Base-by-base conservation (phyloP, 2,797 vertebrate species). In the Rhinella marina region DNA sequence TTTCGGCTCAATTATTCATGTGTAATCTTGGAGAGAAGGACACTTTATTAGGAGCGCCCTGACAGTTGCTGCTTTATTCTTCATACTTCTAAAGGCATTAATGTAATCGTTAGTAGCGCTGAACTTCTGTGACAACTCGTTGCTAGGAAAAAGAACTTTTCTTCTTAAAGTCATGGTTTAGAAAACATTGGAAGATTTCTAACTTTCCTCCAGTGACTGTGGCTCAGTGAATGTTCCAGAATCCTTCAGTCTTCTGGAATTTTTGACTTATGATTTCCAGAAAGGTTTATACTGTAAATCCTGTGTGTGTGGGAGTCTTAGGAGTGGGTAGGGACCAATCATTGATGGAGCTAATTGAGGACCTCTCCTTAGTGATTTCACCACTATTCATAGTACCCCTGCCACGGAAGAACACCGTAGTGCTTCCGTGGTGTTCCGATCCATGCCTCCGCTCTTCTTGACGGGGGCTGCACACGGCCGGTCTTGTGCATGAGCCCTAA, bases 1-100 rank as follows among this genome's bases (percentile, higher is more conserved):
- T 88, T 52, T 79, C 19, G 17, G 29, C 19, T 88, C 52, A 79
- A 88, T 88, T 84, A 88, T 84, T 88, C 41, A 84, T 73, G 52
- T 19, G 62, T 41, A 12, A 57, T 68, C 50, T 79, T 27, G n/a
- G 66, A 68, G 16, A 72, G 70, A 79, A 19, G 75, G 82, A 50
- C 87, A 80, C 23, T 83, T 88, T 82, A 88, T 68, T 77, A 83
- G 21, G n/a, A 29, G 52, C 41, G 21, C 23, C 3, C 52, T 88
- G 87, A 84, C 87, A 84, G 62, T 21, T 21, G 13, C 50, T 29
- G 25, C 73, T 77, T 66, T 87, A 59, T 84, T 61, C 64, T 68
- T 75, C 52, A 57, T 73, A 23, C 59, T 84, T 84, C 76, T 79
- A 50, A 72, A 88, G 61, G 52, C 50, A 88, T 88, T 88, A 88